Evolutionary conservation across 2,113 vertebrate genomes (phyloP).

Genomic region (Gymnocephalus cernua): DNA sequence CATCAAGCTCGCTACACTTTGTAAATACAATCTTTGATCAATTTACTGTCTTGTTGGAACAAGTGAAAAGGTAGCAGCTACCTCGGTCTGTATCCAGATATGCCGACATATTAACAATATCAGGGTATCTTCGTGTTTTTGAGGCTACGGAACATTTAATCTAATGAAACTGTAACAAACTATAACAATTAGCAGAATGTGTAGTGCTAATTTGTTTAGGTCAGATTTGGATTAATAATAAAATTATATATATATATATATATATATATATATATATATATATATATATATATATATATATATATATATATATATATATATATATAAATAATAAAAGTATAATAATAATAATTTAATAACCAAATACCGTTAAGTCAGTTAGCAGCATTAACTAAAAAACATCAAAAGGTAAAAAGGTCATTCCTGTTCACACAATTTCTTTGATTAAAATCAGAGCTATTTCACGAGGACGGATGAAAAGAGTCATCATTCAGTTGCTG

Average conservation of each 20-base stretch:
- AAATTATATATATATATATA: too few relatives aligned
- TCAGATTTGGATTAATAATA: conserved; percentile 6
- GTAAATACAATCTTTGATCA: conserved; percentile 3
- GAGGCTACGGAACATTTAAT: not conserved
- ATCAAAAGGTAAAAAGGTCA: not conserved
- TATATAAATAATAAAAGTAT: too few relatives aligned
- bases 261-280: too few relatives aligned
- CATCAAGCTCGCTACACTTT: not conserved
- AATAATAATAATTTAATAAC: too few relatives aligned
- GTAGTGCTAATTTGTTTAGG: not conserved
- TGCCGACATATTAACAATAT: not conserved
- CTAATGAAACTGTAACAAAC: not conserved
- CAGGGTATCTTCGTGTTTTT: not conserved
- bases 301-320: too few relatives aligned
- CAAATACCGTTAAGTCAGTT: not conserved
- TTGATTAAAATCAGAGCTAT: not conserved
- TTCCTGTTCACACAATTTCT: not conserved
- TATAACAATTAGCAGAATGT: not conserved
- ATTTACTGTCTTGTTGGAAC: not conserved
- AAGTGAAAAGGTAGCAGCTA: not conserved
- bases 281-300: too few relatives aligned
- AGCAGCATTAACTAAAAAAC: not conserved
- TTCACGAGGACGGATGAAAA: not conserved
- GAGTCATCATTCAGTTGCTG: not conserved
- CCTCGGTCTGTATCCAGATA: not conserved